Evolutionary conservation across 1,140 invertebrate species (phyloP), one percentile per base, ranked within the genome.

Genomic region (Reticulitermes speratus): DNA sequence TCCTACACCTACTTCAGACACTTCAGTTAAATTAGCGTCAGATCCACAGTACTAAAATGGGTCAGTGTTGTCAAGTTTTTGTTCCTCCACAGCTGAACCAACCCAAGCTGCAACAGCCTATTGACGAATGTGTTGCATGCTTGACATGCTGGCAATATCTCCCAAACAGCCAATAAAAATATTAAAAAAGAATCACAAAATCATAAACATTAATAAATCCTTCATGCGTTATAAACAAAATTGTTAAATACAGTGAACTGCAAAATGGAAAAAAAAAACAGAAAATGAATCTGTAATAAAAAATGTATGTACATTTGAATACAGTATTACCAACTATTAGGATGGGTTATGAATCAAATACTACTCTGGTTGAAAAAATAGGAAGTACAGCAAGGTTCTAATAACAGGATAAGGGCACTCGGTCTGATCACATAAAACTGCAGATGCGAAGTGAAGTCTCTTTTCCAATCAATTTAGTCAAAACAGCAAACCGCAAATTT

Each of bases 71-170:
- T 55, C 19, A 55, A 21, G 52, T 75, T 75, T 75, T 25, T 30
- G 25, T 75, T 75, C 25, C 65, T 75, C 65, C 65, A 75, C 30
- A 75, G 65, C 65, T 30, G 65, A 75, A 14, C n/a, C 52, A 75
- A 75, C 65, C 65, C 65, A 75, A 75, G n/a, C n/a, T 75, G 65
- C 65, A 75, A 75, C 65, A 75, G n/a, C n/a, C n/a, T 75, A 75
- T 8, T 75, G 65, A 75, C n/a, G 7, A 75, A 75, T 75, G 65
- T 75, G 65, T 75, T 75, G 65, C 65, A 75, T 75, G 65, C 65
- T 75, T 30, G 65, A 75, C 7, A 30, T 75, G 65, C n/a, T 30
- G 65, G 65, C 65, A 75, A 75, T 75, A 75, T 19, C n/a, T 75
- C n/a, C 65, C 25, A 30, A 75, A 30, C 65, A 75, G 65, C 65